A percentile compares a stretch with the other conserved stretches of the same genome.
Evolutionary conservation across 2,797 vertebrate species (phyloP).

Genomic region (Naso thynnoides): DNA sequence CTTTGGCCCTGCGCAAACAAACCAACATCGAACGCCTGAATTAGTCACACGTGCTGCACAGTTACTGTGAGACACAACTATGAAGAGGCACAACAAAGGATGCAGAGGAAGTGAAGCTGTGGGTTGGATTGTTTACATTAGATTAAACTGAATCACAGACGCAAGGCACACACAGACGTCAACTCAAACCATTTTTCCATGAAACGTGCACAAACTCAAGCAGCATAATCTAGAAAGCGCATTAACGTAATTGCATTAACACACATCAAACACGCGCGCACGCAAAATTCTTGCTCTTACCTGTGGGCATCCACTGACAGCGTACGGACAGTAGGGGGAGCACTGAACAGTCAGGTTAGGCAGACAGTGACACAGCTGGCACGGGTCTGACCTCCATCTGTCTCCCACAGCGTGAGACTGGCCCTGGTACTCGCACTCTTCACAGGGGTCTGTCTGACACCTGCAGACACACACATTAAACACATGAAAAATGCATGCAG

Average conservation of each 20-base stretch:
- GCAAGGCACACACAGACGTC: neutral
- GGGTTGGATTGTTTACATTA: neutral
- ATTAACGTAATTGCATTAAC: neutral
- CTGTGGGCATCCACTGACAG: conserved; percentile 85
- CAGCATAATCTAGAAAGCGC: neutral
- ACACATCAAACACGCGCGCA: neutral
- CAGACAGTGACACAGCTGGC: conserved; percentile 89
- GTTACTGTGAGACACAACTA: conserved; percentile 17
- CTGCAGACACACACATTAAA: conserved; percentile 68
- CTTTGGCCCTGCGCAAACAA: conserved; percentile 80
- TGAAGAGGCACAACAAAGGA: conserved; percentile 9
- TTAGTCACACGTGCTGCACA: neutral
- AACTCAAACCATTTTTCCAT: neutral
- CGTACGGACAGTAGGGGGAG: conserved; percentile 84
- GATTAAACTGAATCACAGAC: conserved; percentile 10
- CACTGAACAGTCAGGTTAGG: conserved; percentile 82
- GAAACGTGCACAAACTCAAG: neutral
- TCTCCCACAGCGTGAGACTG: conserved; percentile 79
- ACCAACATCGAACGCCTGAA: conserved; percentile 2
- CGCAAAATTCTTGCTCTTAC: conserved; percentile 70
- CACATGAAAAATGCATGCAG: neutral
- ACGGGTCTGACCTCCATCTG: conserved; percentile 86
- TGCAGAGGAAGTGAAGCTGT: neutral
- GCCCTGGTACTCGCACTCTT: conserved; percentile 85
- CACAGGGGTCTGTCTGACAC: conserved; percentile 89